Evolutionary conservation across 1,140 invertebrate genomes (phyloP).

Genomic region (Rhagoletis zephyria): DNA sequence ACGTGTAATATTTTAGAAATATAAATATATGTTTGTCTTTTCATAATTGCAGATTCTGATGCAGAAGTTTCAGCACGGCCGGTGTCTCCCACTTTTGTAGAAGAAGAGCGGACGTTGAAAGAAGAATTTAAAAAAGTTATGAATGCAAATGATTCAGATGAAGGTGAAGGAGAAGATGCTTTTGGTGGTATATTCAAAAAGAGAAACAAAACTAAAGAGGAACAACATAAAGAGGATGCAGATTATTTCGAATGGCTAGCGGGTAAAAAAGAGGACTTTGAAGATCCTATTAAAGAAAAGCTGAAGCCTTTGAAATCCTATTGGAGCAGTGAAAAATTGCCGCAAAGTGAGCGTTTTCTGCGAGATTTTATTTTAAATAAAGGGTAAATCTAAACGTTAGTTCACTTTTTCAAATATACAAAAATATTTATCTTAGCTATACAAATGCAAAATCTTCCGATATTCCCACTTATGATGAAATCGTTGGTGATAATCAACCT

Average conservation of each 20-base stretch:
- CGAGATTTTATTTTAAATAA: constrained; percentile 94
- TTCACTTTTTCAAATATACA: constrained; percentile 43
- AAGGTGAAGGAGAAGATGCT: constrained; percentile 72
- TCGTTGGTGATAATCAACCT: constrained; percentile 80
- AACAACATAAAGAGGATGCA: constrained; percentile 77
- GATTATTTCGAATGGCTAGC: constrained; percentile 88
- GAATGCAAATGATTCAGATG: constrained; percentile 74
- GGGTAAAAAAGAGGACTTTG: constrained; percentile 81
- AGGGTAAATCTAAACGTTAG: constrained; percentile 73
- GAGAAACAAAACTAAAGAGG: constrained; percentile 77
- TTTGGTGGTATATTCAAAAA: constrained; percentile 77
- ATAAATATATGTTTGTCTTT: constrained; percentile 58
- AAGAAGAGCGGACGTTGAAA: constrained; percentile 82
- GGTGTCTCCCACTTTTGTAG: constrained; percentile 77
- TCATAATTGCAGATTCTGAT: constrained; percentile 60
- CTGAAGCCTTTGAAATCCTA: constrained; percentile 81
- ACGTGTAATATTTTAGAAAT: not conserved
- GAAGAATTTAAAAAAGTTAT: constrained; percentile 78
- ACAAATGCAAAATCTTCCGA: constrained; percentile 76
- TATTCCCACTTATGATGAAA: constrained; percentile 81
- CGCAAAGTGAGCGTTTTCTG: constrained; percentile 89
- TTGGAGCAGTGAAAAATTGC: constrained; percentile 88
- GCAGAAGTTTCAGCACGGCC: constrained; percentile 58
- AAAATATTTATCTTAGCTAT: constrained; percentile 60
- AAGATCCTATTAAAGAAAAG: constrained; percentile 77